Evolutionary conservation across 1,140 invertebrate genomes (phyloP), one percentile per base, ranked within the genome.

Genomic region (Rhyzopertha dominica): DNA sequence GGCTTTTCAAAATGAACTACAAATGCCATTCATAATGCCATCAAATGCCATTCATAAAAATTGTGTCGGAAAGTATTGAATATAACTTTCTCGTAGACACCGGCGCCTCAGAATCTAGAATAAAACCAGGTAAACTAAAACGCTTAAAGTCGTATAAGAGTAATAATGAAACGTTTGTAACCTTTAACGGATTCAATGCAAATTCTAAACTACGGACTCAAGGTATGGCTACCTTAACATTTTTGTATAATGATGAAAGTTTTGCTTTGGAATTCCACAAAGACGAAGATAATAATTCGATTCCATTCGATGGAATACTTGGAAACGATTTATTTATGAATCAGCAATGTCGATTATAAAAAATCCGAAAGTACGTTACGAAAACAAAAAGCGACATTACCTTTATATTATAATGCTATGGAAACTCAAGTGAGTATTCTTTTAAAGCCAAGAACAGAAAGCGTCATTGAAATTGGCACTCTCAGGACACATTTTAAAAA

Each of bases 21-120:
- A 23, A 17, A 19, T 47, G n/a, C n/a, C n/a, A n/a, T n/a, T n/a
- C n/a, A n/a, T n/a, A n/a, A n/a, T n/a, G n/a, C n/a, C n/a, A n/a
- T n/a, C n/a, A n/a, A n/a, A n/a, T n/a, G 12, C 19, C 23, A 22
- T 47, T 30, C 12, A 25, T 46, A 26, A 46, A 43, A 25, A 16
- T 18, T 29, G 3, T 9, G 9, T 30, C 16, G 24, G 28, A 49
- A 39, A 19, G 14, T 13, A 24, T 25, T 20, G n/a, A 24, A 35
- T 52, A 43, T 20, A 43, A 25, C 43, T 52, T 52, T 29, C 19
- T 52, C 7, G 16, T 52, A 18, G 45, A 52, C 22, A 52, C 50
- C 10, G 50, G 46, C 24, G n/a, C 50, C 4, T 24, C 3, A 14
- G 40, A 48, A 2, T 48, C 45, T 16, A 10, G 47, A 10, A 43